A percentile compares a stretch with the other conserved stretches of the same genome.
Evolutionary conservation across 2,797 vertebrate genomes (phyloP).

Genomic region (Phoebastria nigripes): DNA sequence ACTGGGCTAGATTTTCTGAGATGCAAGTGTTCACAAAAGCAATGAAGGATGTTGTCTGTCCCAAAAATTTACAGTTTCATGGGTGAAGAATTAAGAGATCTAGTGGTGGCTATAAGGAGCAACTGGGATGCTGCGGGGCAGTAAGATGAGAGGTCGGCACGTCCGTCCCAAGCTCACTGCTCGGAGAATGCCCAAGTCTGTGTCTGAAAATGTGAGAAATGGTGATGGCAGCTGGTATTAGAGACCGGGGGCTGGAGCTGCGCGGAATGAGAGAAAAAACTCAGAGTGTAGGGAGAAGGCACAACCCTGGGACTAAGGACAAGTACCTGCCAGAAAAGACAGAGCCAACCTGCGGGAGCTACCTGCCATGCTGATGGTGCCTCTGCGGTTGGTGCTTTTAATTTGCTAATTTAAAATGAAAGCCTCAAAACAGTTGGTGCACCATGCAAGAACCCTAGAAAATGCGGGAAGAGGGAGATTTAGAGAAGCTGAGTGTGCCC

Average conservation of each 20-base stretch:
- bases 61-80: neutral
- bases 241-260: neutral
- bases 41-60: neutral
- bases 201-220: neutral
- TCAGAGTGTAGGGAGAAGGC: neutral
- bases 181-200: neutral
- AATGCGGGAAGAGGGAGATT: neutral
- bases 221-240: neutral
- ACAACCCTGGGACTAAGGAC: neutral
- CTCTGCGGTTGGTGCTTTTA: neutral
- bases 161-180: neutral
- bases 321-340: neutral
- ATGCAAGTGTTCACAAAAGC: neutral
- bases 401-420: neutral
- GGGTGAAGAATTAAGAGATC: neutral
- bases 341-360: neutral
- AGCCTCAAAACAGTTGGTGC: neutral
- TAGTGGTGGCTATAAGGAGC: neutral
- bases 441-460: neutral
- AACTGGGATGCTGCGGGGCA: neutral
- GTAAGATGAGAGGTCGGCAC: neutral
- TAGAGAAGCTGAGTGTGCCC: neutral
- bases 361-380: neutral
- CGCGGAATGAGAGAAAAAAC: neutral
- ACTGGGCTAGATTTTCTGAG: neutral